Base-by-base conservation (phyloP, 1,140 invertebrate species). In the Drosophila ogumai region DNA sequence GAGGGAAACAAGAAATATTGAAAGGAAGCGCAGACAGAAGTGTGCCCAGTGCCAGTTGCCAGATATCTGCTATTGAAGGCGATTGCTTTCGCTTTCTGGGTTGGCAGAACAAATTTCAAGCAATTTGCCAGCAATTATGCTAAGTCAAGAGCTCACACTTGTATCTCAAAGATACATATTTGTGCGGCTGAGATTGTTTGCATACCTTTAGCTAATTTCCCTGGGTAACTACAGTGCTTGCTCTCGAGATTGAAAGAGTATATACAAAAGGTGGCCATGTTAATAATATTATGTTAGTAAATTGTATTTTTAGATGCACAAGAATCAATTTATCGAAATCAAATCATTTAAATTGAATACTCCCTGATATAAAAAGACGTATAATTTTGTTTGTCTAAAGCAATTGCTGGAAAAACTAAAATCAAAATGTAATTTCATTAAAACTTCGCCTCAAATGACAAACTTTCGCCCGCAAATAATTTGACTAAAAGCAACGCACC, bases 81-180 rank as follows among this genome's bases (percentile, higher is more conserved):
- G 54, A 41, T 71, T 69, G 47, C 85, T 88, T 79, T 87, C 75
- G 64, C 49, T 87, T 85, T 78, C 40, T 28, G 64, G 19, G 6
- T 46, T 57, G 58, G 25, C 55, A 38, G 31, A 60, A 73, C 22
- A 65, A 72, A 82, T 77, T 59, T 50, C 17, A 34, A 79, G 46
- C 69, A 75, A 86, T 79, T 86, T 88, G 71, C 72, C 75, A 79
- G 57, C 58, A 46, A 72, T 66, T 71, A 66, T 74, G 55, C 34
- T 69, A 47, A 64, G 50, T 64, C 46, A 56, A 61, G 59, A 68
- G 32, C 40, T 36, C 41, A 64, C 40, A 38, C 64, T 58, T 65
- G 32, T 66, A 78, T 54, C 47, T 49, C 1, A 58, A 67, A 61
- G 71, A 86, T 66, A 61, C 31, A 38, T 34, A 60, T 44, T 44